Base-by-base conservation (phyloP, 2,888 invertebrate species). In the Chloroclysta siterata region DNA sequence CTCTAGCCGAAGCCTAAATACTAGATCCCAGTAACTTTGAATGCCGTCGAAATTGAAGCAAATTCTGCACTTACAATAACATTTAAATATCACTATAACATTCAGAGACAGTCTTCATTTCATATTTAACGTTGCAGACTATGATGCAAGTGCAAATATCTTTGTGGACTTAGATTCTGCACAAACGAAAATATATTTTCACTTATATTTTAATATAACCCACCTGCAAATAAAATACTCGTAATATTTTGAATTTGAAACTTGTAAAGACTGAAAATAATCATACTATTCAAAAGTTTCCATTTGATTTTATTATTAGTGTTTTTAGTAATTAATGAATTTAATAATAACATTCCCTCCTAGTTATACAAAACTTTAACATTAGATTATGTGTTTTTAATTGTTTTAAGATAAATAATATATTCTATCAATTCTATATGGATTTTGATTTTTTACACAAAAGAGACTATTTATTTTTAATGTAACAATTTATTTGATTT, bases 401-500 rank as follows among this genome's bases (percentile, higher is more conserved):
- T 47, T 36, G 51, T 53, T 56, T 54, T 46, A 51, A 58, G 50
- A 22, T 53, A 14, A 53, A 58, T 4, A 50, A 44, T 54, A 65
- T 58, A 61, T 54, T 52, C 53, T 67, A 69, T 54, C 53, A 65
- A 11, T 69, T 70, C 72, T 15, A 52, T 17, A 36, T 44, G 5
- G 42, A 3, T 48, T 53, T 59, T 63, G 46, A 51, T 46, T 60
- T 57, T 7, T 10, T 7, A n/a, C n/a, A 33, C 17, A 39, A 42
- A 15, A 46, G 29, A 60, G 5, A 44, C 42, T 50, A 50, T 10
- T 2, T 11, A 17, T 14, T 60, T 46, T 59, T 67, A 77, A 77
- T 82, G 82, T 86, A 89, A 85, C 83, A 79, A 83, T 88, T 86
- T 87, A 85, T 87, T 89, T 85, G 75, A 81, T 81, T 81, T 84